Percentiles rank a stretch among this genome's conserved stretches.
Evolutionary conservation across 2,888 invertebrate genomes (phyloP).

Genomic region (Odontothrips loti): DNA sequence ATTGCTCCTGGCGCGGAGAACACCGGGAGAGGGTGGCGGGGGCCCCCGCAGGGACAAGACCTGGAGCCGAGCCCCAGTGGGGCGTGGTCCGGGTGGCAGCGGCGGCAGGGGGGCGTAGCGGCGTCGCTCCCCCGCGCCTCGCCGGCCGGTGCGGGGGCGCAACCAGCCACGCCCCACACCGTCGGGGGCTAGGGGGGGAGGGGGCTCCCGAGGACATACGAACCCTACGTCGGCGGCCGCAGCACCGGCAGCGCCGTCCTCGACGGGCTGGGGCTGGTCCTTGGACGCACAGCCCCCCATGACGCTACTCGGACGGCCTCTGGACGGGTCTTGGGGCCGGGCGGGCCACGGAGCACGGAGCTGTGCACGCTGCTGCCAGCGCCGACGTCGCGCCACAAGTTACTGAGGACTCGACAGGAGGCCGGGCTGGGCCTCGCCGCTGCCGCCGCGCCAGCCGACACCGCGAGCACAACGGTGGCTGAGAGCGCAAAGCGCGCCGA

Average conservation of each 20-base stretch:
- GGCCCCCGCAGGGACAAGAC: neutral
- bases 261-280: conserved; percentile 16
- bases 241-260: conserved; percentile 1
- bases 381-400: conserved; percentile 18
- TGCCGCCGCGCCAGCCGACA: too few relatives aligned
- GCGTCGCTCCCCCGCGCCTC: neutral
- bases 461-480: neutral
- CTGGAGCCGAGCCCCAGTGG: neutral
- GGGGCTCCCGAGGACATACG: neutral
- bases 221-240: neutral
- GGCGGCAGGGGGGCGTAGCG: neutral
- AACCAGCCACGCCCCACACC: neutral
- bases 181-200: neutral
- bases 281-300: conserved; percentile 22
- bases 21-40: too few relatives aligned
- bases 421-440: neutral
- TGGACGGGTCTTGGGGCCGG: neutral
- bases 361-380: neutral
- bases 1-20: neutral
- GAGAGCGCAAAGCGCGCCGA: neutral
- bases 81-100: conserved; percentile 1
- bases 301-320: neutral
- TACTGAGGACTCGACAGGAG: neutral
- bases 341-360: neutral
- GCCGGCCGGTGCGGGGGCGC: neutral